Base-by-base conservation (phyloP, 2,888 invertebrate species). In the Drosophila prolongata region DNA sequence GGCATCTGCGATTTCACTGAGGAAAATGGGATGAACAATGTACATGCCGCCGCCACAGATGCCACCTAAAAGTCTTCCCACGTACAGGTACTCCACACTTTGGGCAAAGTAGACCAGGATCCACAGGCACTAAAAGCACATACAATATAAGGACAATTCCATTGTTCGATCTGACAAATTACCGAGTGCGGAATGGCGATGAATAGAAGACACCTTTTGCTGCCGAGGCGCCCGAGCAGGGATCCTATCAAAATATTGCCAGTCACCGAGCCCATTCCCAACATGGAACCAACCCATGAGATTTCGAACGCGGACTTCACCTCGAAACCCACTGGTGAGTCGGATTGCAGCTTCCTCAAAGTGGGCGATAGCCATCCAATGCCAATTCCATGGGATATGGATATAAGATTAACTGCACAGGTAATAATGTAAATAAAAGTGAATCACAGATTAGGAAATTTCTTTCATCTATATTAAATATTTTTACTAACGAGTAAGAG, bases 291-390 rank as follows among this genome's bases (percentile, higher is more conserved):
- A 56, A 92, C 86, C 92, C 91, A 91, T 1, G 92, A 91, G 2
- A 87, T 66, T 40, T 91, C 87, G 3, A 73, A 62, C 6, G 89
- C 77, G 5, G 56, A 67, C 9, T 35, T 73, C 1, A 90, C 49
- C 3, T 61, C 19, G 55, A 90, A 87, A 6, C 72, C 37, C 1
- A 91, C 62, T 0, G 91, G 90, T 0, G 85, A 73, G 0, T 76
- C 69, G 0, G 90, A 89, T 46, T 90, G 86, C 27, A 91, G 67
- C 53, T 86, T 87, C 2, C 84, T 73, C 13, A 92, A 59, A 11
- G 88, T 89, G 16, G 92, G 92, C 5, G 91, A 88, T 0, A 91
- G 69, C 92, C 92, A 92, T 14, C 92, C 92, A 3, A 90, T 52
- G n/a, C 89, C 89, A 16, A 90, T 79, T 53, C 92, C 92, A 85